A percentile compares a stretch with the other conserved stretches of the same genome.
phyloP scores from a whole-genome alignment of 2,797 vertebrate species.

The Channa striata region DNA sequence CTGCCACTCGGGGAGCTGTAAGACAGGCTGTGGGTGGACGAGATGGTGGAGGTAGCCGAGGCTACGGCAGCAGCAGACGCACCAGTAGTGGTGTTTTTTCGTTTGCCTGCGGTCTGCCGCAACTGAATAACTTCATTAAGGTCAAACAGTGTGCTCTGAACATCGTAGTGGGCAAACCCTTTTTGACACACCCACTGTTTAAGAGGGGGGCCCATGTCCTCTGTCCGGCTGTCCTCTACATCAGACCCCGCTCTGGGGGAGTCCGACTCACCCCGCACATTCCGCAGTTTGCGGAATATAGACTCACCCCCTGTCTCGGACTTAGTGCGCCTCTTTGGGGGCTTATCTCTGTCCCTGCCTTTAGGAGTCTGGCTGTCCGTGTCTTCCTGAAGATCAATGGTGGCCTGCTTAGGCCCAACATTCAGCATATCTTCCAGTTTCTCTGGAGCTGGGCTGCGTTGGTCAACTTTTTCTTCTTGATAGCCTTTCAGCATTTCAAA shows the following conservation, averaged over 20 bases:
- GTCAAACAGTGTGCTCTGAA: conserved; percentile 96
- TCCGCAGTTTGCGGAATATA: conserved; percentile 96
- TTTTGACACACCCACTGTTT: conserved; percentile 94
- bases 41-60: conserved; percentile 92
- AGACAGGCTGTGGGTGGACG: conserved; percentile 88
- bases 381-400: conserved; percentile 89
- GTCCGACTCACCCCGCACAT: conserved; percentile 90
- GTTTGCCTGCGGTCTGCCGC: conserved; percentile 91
- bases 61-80: conserved; percentile 95
- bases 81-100: conserved; percentile 95
- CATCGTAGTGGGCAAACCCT: conserved; percentile 96
- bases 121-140: conserved; percentile 91
- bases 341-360: conserved; percentile 93
- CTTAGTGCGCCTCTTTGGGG: conserved; percentile 94
- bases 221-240: conserved; percentile 90
- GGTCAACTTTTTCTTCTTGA: conserved; percentile 90
- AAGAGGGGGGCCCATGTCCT: conserved; percentile 81
- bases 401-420: conserved; percentile 85
- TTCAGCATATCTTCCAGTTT: conserved; percentile 91
- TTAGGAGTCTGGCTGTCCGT: conserved; percentile 84
- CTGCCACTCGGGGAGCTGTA: conserved; percentile 96
- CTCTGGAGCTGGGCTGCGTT: conserved; percentile 88
- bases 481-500: conserved; percentile 95
- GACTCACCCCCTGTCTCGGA: conserved; percentile 97
- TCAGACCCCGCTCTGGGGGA: conserved; percentile 88